Evolutionary conservation across 2,888 invertebrate species (phyloP).

Genomic region (Acronicta alni): DNA sequence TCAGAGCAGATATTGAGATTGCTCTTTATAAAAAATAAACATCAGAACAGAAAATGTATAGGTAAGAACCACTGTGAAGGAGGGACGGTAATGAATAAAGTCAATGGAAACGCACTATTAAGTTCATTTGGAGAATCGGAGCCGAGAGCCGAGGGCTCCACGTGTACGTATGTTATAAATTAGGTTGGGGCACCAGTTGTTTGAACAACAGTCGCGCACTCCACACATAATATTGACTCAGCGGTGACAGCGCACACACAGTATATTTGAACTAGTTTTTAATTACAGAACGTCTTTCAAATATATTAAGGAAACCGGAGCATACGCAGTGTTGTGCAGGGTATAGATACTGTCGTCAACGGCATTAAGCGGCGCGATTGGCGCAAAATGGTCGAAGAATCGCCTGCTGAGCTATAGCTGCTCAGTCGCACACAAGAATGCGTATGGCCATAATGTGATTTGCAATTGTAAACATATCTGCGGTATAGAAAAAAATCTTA

Average conservation of each 20-base stretch:
- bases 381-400: too few relatives aligned
- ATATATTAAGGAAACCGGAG: conserved; percentile 40
- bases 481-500: too few relatives aligned
- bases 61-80: too few relatives aligned
- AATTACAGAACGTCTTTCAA: conserved; percentile 66
- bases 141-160: conserved; percentile 46
- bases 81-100: neutral
- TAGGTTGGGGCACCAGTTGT: conserved; percentile 77
- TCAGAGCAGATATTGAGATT: neutral
- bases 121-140: conserved; percentile 21
- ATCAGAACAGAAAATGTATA: too few relatives aligned
- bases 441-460: too few relatives aligned
- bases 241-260: conserved; percentile 68
- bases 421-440: too few relatives aligned
- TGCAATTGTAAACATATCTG: too few relatives aligned
- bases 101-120: conserved; percentile 39
- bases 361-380: too few relatives aligned
- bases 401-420: too few relatives aligned
- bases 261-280: conserved; percentile 73
- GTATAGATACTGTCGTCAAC: too few relatives aligned
- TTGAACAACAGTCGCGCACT: conserved; percentile 74
- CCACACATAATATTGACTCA: conserved; percentile 77
- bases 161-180: conserved; percentile 73
- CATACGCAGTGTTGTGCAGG: conserved; percentile 4
- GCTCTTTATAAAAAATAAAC: too few relatives aligned